Evolutionary conservation across 2,888 invertebrate species (phyloP), one percentile per base, ranked within the genome.

Genomic region (Drosophila anceps): DNA sequence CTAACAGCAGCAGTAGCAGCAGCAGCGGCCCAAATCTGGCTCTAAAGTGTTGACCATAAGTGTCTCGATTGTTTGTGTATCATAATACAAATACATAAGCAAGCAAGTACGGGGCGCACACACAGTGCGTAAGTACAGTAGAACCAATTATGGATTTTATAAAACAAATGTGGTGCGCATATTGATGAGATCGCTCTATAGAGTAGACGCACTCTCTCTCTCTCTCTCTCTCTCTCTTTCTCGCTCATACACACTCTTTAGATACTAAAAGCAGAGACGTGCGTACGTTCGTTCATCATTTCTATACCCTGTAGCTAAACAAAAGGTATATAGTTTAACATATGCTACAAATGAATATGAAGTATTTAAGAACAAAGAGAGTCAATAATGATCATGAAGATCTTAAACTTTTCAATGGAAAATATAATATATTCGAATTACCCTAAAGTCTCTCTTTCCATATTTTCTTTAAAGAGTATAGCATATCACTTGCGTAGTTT

Each of bases 61-160:
- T 84, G 85, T 79, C 90, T 81, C 67, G 88, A 85, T 86, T 86
- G 86, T 86, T 86, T 86, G 88, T 86, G 85, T 90, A 86, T 86
- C 86, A 86, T 85, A 89, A 87, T 84, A 87, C 84, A 76, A 87
- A 75, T 70, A 70, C 62, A 51, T 60, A 60, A 61, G 68, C 68
- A 61, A 67, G 27, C 54, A 55, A 58, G 57, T 24, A 53, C 60
- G 64, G 50, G 79, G 69, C 73, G 70, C 72, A 69, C 73, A 82
- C 69, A 73, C 80, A 58, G 91, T 91, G 92, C 91, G 91, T 91
- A 91, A 91, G 91, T 91, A 90, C 91, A 84, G 92, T 91, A 91
- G 92, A 91, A 91, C 91, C 91, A 91, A 91, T 91, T 91, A 91
- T 91, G 91, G 91, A 91, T 91, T 91, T 91, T 91, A 91, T 91